Evolutionary conservation across 2,888 invertebrate genomes (phyloP).

Genomic region (Synanthedon myopaeformis): DNA sequence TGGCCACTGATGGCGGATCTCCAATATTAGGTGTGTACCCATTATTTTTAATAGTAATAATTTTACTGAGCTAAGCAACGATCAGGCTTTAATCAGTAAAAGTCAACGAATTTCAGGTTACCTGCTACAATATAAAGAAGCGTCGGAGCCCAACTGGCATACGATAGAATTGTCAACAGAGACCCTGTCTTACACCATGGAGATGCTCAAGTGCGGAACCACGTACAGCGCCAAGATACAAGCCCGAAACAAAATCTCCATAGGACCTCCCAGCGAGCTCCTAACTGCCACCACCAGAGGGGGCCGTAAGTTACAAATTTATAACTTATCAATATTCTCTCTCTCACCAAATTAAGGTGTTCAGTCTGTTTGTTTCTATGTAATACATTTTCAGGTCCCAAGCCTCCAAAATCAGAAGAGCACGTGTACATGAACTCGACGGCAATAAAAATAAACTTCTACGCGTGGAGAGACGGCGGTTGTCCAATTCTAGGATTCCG

Average conservation of each 20-base stretch:
- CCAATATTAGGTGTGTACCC: constrained; percentile 43
- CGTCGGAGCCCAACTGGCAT: constrained; percentile 77
- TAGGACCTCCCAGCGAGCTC: constrained; percentile 76
- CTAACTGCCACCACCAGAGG: constrained; percentile 81
- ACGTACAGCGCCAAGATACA: constrained; percentile 80
- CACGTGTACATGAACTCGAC: constrained; percentile 82
- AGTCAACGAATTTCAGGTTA: constrained; percentile 63
- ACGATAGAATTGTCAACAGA: constrained; percentile 80
- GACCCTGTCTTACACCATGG: constrained; percentile 76
- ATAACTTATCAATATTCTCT: background rate
- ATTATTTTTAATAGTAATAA: background rate
- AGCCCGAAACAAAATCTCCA: constrained; percentile 81
- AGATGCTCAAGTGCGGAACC: constrained; percentile 82
- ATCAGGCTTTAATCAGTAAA: too few relatives aligned
- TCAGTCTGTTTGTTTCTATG: background rate
- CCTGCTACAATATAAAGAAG: constrained; percentile 76
- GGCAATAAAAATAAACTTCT: constrained; percentile 79
- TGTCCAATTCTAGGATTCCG: constrained; percentile 82
- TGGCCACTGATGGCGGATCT: constrained; percentile 60
- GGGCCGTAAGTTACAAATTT: constrained; percentile 60
- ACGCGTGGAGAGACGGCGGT: constrained; percentile 84
- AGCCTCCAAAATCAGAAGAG: constrained; percentile 77
- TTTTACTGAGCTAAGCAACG: too few relatives aligned
- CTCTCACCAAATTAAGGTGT: background rate
- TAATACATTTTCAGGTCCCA: constrained; percentile 66